These are phyloP conservation scores for Drosophila picticornis DNA, from an alignment of 2,888 invertebrate genomes.

Conservation along the genomic window DNA sequence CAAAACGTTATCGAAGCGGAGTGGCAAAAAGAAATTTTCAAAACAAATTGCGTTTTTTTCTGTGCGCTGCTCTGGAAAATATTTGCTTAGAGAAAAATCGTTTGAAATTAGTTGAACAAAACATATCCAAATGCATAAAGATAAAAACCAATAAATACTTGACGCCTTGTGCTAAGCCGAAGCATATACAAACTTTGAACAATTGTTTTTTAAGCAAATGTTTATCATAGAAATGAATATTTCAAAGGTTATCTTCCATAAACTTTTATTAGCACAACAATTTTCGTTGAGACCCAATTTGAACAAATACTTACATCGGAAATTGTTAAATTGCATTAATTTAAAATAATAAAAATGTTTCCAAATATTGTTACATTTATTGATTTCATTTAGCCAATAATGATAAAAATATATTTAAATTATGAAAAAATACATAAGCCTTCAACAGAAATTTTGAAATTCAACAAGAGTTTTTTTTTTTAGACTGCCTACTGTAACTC, in stretches of 20 bases:
- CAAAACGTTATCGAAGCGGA: conserved; percentile 31
- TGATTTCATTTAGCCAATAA: background rate
- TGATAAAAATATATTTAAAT: background rate
- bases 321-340: background rate
- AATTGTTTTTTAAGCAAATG: conserved; percentile 6
- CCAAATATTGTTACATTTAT: background rate
- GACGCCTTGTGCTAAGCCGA: conserved; percentile 35
- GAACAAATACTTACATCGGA: background rate
- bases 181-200: conserved; percentile 59
- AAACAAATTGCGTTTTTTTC: conserved; percentile 39
- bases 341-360: background rate
- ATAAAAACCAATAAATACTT: conserved; percentile 70
- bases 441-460: background rate
- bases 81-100: conserved; percentile 63
- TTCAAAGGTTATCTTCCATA: conserved; percentile 4
- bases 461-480: background rate
- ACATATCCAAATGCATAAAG: conserved; percentile 57
- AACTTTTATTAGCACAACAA: conserved; percentile 9
- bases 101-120: conserved; percentile 76
- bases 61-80: conserved; percentile 52
- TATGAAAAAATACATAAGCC: background rate
- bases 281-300: background rate
- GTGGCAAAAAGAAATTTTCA: conserved; percentile 35
- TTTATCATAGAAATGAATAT: conserved; percentile 7
- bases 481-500: background rate